Evolutionary conservation across 2,113 vertebrate genomes (phyloP).

Genomic region (Aldabrachelys gigantea): DNA sequence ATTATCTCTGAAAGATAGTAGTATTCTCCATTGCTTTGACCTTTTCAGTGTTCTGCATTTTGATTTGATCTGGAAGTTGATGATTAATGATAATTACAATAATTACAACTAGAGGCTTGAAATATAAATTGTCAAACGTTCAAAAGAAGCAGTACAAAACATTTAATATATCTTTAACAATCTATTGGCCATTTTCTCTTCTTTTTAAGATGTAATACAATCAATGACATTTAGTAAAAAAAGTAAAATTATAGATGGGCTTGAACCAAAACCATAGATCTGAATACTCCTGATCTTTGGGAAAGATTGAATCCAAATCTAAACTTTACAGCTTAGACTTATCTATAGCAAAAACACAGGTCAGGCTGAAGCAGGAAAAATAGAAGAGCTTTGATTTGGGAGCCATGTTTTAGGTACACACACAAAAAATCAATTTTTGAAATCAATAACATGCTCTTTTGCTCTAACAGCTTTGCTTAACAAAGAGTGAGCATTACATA

Average conservation of each 20-base stretch:
- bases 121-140: slow-evolving; percentile 75
- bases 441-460: slow-evolving; percentile 77
- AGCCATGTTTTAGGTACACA: slow-evolving; percentile 63
- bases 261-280: not conserved
- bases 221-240: slow-evolving; percentile 36
- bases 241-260: not conserved
- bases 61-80: slow-evolving; percentile 74
- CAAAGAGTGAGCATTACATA: slow-evolving; percentile 78
- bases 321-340: not conserved
- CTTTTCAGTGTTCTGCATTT: slow-evolving; percentile 73
- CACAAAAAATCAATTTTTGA: slow-evolving; percentile 71
- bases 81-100: slow-evolving; percentile 80
- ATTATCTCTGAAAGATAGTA: slow-evolving; percentile 68
- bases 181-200: slow-evolving; percentile 54
- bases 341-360: slow-evolving; percentile 9
- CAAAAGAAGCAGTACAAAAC: slow-evolving; percentile 72
- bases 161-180: slow-evolving; percentile 65
- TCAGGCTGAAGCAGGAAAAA: slow-evolving; percentile 40
- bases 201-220: slow-evolving; percentile 23
- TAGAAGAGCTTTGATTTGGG: slow-evolving; percentile 70
- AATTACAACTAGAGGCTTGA: slow-evolving; percentile 70
- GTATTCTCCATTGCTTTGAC: slow-evolving; percentile 74
- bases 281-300: not conserved
- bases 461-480: slow-evolving; percentile 78
- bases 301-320: not conserved